phyloP scores from a whole-genome alignment of 2,797 vertebrate species.

The Melanotaenia pygmaea region DNA sequence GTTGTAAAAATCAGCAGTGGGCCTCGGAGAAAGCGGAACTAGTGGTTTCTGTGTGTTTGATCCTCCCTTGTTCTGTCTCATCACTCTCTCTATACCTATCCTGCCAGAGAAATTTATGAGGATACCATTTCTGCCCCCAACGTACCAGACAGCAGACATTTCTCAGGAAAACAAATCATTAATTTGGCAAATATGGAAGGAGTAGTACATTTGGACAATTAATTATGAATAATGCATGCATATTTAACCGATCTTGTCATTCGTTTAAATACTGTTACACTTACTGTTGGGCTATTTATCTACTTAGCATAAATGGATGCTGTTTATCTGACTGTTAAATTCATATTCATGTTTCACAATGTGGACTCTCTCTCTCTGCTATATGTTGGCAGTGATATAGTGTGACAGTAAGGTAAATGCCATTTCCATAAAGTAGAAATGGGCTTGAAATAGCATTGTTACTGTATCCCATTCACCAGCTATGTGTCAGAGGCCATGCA shows the following conservation, averaged over 20 bases:
- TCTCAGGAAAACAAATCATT: slow-evolving; percentile 78
- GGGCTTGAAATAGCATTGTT: slow-evolving; percentile 64
- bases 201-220: slow-evolving; percentile 72
- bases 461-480: slow-evolving; percentile 19
- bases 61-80: slow-evolving; percentile 65
- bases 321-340: slow-evolving; percentile 45
- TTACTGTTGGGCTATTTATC: slow-evolving; percentile 40
- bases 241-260: slow-evolving; percentile 51
- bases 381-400: slow-evolving; percentile 59
- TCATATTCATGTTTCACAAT: slow-evolving; percentile 42
- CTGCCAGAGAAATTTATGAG: slow-evolving; percentile 73
- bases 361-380: slow-evolving; percentile 30
- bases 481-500: slow-evolving; percentile 22
- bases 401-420: slow-evolving; percentile 65
- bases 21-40: slow-evolving; percentile 49
- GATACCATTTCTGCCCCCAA: slow-evolving; percentile 53
- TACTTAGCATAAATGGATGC: slow-evolving; percentile 28
- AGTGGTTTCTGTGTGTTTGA: slow-evolving; percentile 64
- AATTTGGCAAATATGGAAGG: slow-evolving; percentile 77
- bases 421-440: slow-evolving; percentile 63
- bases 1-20: slow-evolving; percentile 29
- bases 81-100: slow-evolving; percentile 65
- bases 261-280: slow-evolving; percentile 46
- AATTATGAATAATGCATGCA: slow-evolving; percentile 69
- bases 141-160: slow-evolving; percentile 61